These are phyloP conservation scores for Sparidentex hasta DNA, from an alignment of 2,797 vertebrate genomes.

Conservation along the genomic window DNA sequence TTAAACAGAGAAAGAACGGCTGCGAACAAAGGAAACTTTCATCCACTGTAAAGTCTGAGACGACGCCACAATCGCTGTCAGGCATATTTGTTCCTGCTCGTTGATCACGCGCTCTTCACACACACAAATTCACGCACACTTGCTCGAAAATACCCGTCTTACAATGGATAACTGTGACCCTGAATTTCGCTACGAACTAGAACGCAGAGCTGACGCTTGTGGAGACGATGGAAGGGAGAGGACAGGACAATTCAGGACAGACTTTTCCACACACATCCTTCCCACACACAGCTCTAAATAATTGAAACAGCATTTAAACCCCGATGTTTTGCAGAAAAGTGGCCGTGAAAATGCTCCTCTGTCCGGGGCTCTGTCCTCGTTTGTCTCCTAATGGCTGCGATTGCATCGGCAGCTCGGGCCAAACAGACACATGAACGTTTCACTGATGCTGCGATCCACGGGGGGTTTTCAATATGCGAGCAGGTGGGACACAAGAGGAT, in stretches of 20 bases:
- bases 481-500: not conserved
- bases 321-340: constrained; percentile 43
- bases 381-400: constrained; percentile 20
- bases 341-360: constrained; percentile 27
- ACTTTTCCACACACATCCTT: constrained; percentile 12
- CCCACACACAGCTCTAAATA: constrained; percentile 36
- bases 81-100: not conserved
- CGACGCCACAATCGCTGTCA: constrained; percentile 8
- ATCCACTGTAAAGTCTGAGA: not conserved
- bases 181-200: not conserved
- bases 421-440: not conserved
- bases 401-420: not conserved
- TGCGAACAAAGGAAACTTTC: constrained; percentile 3
- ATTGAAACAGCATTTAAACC: constrained; percentile 53
- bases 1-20: not conserved
- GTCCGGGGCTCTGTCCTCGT: constrained; percentile 14
- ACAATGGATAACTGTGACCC: not conserved
- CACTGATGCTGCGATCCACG: not conserved
- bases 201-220: constrained; percentile 4
- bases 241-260: constrained; percentile 7
- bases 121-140: not conserved
- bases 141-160: not conserved
- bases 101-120: constrained; percentile 2
- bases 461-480: not conserved
- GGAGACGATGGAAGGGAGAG: not conserved